Conservation (phyloP, 2,888 invertebrate genomes). For the Lepidochrysops patricia region DNA sequence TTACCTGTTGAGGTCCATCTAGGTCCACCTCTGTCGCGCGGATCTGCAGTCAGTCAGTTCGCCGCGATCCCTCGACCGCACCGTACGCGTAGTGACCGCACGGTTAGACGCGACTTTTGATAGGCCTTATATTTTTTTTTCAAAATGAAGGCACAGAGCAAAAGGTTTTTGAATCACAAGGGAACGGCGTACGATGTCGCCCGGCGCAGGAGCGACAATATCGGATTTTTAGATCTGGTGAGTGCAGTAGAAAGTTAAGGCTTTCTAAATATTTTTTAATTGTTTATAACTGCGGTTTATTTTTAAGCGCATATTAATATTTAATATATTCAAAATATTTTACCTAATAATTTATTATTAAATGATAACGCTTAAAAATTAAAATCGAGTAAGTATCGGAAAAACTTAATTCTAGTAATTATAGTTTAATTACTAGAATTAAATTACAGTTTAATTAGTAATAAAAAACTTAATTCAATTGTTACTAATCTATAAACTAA, state of each 20-base stretch:
- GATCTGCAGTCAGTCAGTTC: neutral
- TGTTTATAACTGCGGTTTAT: neutral
- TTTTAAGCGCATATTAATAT: neutral
- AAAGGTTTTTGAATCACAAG: slow-evolving; percentile 32
- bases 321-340: too few species aligned
- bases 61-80: neutral
- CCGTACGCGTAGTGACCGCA: slow-evolving; percentile 1
- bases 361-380: too few species aligned
- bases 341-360: too few species aligned
- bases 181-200: slow-evolving; percentile 31
- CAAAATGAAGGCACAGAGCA: slow-evolving; percentile 32
- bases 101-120: slow-evolving; percentile 14
- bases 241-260: slow-evolving; percentile 18
- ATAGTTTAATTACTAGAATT: too few species aligned
- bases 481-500: too few species aligned
- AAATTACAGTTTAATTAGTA: too few species aligned
- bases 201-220: slow-evolving; percentile 21
- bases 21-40: neutral
- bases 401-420: too few species aligned
- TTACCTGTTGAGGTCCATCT: neutral
- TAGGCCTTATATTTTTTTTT: slow-evolving; percentile 13
- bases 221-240: slow-evolving; percentile 34
- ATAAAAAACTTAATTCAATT: too few species aligned
- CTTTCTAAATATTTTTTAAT: neutral
- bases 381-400: too few species aligned